Evolutionary conservation across 1,140 invertebrate species (phyloP).

Genomic region (Phocides pigmalion): DNA sequence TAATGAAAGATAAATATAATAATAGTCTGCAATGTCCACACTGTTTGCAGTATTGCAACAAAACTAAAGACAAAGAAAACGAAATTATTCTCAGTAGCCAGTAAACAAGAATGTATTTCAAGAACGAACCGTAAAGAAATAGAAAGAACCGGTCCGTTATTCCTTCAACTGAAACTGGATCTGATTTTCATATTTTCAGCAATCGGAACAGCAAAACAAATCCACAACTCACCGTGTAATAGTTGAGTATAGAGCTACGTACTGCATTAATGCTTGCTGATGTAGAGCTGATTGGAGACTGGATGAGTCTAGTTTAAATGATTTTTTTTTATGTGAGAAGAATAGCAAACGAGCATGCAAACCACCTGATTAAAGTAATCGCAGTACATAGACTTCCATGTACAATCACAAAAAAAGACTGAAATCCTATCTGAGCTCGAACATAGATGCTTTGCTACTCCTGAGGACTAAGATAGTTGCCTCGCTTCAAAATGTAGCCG

Average conservation of each 20-base stretch:
- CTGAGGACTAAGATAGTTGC: no score
- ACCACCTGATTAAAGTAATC: no score
- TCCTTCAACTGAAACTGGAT: conserved; percentile 50
- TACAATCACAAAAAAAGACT: no score
- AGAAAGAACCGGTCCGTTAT: conserved; percentile 31
- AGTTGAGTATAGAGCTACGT: conserved; percentile 59
- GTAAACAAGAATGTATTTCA: conserved; percentile 18
- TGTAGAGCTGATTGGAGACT: conserved; percentile 30
- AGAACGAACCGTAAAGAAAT: conserved; percentile 27
- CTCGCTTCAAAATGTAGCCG: no score
- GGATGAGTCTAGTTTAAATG: conserved; percentile 35
- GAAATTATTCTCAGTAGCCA: conserved; percentile 1
- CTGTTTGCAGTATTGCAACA: no score
- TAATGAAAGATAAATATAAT: no score
- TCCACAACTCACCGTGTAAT: conserved; percentile 71
- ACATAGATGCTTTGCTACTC: no score
- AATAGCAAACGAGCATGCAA: no score
- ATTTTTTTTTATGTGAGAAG: no score
- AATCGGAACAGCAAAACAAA: conserved; percentile 68
- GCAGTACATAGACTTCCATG: no score
- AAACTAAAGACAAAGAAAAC: not conserved
- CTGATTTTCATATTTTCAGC: conserved; percentile 70
- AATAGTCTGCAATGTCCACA: no score
- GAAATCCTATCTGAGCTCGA: no score
- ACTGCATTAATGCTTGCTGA: conserved; percentile 64